Base-by-base conservation (phyloP, 2,888 invertebrate genomes). In the Parascotia fuliginaria region DNA sequence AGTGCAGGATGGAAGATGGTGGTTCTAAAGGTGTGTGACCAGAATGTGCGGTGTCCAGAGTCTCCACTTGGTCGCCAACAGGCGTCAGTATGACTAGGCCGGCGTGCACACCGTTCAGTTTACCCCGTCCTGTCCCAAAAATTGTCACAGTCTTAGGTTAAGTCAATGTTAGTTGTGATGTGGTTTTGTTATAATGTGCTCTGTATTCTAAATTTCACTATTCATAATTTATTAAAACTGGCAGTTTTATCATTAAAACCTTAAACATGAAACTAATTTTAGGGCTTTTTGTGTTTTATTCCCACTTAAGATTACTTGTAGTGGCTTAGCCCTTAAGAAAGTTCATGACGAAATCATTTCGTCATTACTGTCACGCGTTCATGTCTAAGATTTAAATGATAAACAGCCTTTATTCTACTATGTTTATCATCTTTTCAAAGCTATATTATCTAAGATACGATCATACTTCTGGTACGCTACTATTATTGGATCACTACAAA, bases 71-170 rank as follows among this genome's bases (percentile, higher is more conserved):
- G 29, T 85, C 85, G 45, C 73, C 89, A 62, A 91, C 70, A n/a
- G 92, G 92, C 39, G 91, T 81, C 72, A 92, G 81, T 58, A 92
- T 74, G 55, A 92, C 85, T 54, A 91, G 76, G 38, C 92, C 92
- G 43, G 92, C 92, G 69, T 90, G 92, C 41, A 89, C 78, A 61
- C 92, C 92, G 75, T 74, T 84, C 79, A 90, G 84, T 83, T 84
- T 89, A 70, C 84, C 83, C 60, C 87, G 84, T 75, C 91, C 92
- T 91, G 91, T 85, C 90, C 88, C 89, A 85, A 75, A 89, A 87
- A 87, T 73, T 58, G 48, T 46, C 46, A 28, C 28, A 9, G 56
- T 60, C 65, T 68, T 68, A 68, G 60, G 50, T 53, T 37, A 41
- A 61, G 65, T 69, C 43, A 62, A 42, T 57, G 70, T 75, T 75